Percentiles rank a stretch among this genome's conserved stretches.
Conservation (phyloP, 1,140 invertebrate species). For the Lanistes nyassanus region DNA sequence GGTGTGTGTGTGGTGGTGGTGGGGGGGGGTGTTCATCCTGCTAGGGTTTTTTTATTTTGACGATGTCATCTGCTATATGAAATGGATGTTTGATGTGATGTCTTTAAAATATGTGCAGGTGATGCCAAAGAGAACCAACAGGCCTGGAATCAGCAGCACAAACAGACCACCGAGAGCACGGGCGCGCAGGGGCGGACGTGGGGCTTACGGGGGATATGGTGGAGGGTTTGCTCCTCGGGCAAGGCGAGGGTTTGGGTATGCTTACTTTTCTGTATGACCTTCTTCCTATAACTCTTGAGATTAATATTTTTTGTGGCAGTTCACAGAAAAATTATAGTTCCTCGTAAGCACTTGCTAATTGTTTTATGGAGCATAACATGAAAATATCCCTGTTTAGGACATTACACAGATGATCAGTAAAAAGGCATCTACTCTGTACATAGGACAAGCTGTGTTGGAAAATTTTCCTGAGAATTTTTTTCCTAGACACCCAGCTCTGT, state of each 20-base stretch:
- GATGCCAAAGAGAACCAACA: slow-evolving; percentile 95
- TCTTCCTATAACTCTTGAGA: not conserved
- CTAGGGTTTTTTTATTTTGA: not conserved
- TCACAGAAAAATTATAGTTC: not conserved
- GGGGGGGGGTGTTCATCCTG: too few relatives aligned
- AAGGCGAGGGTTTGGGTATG: slow-evolving; percentile 46
- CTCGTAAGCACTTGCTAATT: not conserved
- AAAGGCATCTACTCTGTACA: too few relatives aligned
- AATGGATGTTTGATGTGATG: not conserved
- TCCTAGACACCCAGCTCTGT: not conserved
- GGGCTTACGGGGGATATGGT: slow-evolving; percentile 38
- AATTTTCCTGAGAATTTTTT: not conserved
- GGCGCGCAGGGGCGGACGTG: slow-evolving; percentile 62
- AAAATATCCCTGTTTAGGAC: not conserved
- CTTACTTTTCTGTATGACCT: not conserved
- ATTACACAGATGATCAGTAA: too few relatives aligned
- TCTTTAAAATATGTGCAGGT: slow-evolving; percentile 74
- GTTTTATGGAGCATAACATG: not conserved
- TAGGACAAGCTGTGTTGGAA: too few relatives aligned
- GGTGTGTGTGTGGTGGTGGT: too few relatives aligned
- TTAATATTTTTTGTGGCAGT: not conserved
- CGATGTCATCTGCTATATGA: not conserved
- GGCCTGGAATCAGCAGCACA: slow-evolving; percentile 94
- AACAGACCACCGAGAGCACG: slow-evolving; percentile 83
- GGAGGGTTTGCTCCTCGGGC: slow-evolving; percentile 48